phyloP scores from a whole-genome alignment of 1,140 invertebrate species.

The Myzus persicae region DNA sequence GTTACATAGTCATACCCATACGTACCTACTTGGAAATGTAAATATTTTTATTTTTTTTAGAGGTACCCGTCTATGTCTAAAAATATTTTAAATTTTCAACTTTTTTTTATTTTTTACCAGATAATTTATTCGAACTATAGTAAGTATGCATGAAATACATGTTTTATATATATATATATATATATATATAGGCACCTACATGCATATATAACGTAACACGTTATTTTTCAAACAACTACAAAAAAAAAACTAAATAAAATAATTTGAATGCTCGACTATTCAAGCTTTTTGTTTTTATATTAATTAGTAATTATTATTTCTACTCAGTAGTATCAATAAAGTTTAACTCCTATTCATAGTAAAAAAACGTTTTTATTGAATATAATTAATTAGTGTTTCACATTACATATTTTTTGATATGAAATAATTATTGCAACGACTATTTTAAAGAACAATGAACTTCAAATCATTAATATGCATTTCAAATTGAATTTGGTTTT shows the following conservation, averaged over 20 bases:
- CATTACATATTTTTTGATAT: background rate
- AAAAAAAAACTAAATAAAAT: background rate
- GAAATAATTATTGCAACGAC: background rate
- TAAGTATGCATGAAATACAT: background rate
- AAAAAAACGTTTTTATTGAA: background rate
- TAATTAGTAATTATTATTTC: background rate
- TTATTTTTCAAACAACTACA: background rate
- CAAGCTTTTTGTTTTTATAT: background rate
- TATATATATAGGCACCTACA: too few species aligned
- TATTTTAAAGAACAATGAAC: background rate
- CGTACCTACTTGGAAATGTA: background rate
- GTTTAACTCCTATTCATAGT: background rate
- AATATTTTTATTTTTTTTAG: background rate
- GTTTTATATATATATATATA: background rate
- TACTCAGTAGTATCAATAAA: background rate
- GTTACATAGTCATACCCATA: too few species aligned
- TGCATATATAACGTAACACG: too few species aligned
- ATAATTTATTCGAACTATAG: background rate
- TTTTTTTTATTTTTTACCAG: too few species aligned
- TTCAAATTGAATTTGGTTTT: background rate
- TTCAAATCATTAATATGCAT: background rate
- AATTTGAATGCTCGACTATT: background rate
- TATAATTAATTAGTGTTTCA: background rate
- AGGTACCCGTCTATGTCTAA: background rate
- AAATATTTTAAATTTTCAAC: background rate